These are phyloP conservation scores for Notoglanidium macrostoma DNA, from an alignment of 2,797 vertebrate species.

Conservation along the genomic window DNA sequence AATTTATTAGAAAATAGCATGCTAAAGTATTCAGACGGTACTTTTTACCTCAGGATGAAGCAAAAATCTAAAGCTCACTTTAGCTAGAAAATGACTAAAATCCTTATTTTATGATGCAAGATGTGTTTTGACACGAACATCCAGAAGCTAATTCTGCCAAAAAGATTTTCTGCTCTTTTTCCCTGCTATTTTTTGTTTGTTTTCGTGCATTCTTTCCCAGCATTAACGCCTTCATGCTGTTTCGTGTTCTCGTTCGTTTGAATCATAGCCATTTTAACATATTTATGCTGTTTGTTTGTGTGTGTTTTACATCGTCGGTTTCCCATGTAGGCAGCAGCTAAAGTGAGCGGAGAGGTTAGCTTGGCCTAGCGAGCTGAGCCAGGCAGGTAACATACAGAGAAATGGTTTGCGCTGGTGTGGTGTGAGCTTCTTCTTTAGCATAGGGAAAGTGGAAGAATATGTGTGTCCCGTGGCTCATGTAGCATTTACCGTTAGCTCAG, in stretches of 20 bases:
- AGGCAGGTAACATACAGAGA: constrained; percentile 14
- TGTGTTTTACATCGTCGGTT: neutral
- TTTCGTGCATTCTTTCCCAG: neutral
- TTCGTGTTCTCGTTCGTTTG: neutral
- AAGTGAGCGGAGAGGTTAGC: neutral
- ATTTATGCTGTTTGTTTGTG: neutral
- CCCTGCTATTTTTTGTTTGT: constrained; percentile 46
- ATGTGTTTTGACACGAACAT: neutral
- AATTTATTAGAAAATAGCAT: neutral
- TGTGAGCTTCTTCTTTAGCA: neutral
- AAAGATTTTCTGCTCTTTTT: neutral
- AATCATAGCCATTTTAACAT: neutral
- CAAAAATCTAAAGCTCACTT: neutral
- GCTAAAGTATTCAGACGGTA: neutral
- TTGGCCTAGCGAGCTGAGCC: neutral
- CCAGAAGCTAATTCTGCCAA: neutral
- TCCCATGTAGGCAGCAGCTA: neutral
- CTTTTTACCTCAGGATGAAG: neutral
- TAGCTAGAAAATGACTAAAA: neutral
- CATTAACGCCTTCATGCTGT: neutral
- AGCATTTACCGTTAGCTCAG: neutral
- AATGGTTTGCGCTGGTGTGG: neutral
- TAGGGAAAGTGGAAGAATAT: neutral
- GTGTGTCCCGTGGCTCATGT: too few species aligned
- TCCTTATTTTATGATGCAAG: neutral